phyloP scores from a whole-genome alignment of 2,888 invertebrate genomes.

The Hypena proboscidalis region DNA sequence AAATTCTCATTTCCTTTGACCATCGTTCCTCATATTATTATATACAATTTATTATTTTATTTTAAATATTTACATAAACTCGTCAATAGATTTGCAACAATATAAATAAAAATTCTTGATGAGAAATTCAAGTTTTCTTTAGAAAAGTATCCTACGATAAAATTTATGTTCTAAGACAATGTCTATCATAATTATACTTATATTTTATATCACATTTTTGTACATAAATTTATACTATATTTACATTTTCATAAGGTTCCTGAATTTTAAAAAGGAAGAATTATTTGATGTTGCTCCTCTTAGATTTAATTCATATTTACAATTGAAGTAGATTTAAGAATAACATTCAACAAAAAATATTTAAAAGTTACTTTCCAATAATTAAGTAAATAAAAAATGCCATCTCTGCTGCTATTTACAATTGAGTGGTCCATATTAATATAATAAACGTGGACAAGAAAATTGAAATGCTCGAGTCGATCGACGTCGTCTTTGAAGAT shows the following conservation, averaged over 20 bases:
- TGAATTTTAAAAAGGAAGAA: conserved; percentile 29
- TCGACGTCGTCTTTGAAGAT: conserved; percentile 52
- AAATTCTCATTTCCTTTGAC: conserved; percentile 14
- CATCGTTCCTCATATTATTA: conserved; percentile 23
- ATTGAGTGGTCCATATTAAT: conserved; percentile 50
- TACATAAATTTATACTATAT: conserved; percentile 47
- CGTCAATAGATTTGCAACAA: conserved; percentile 32
- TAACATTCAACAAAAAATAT: conserved; percentile 36
- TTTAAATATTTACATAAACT: conserved; percentile 41
- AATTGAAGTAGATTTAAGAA: conserved; percentile 26
- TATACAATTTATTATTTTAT: conserved; percentile 30
- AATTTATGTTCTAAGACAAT: conserved; percentile 37
- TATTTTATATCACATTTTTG: conserved; percentile 60
- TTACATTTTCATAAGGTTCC: conserved; percentile 43
- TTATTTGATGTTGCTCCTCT: conserved; percentile 17
- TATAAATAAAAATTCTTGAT: conserved; percentile 34
- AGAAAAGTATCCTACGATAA: conserved; percentile 51
- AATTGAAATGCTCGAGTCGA: conserved; percentile 41
- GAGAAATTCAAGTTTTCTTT: conserved; percentile 45
- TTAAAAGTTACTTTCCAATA: conserved; percentile 40
- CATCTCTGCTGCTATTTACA: conserved; percentile 41
- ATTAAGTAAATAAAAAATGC: conserved; percentile 32
- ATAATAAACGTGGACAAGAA: conserved; percentile 48
- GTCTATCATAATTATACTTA: conserved; percentile 42
- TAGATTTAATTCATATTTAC: conserved; percentile 38